Conservation (phyloP, 2,113 vertebrate genomes). For the Poeciliopsis prolifica region DNA sequence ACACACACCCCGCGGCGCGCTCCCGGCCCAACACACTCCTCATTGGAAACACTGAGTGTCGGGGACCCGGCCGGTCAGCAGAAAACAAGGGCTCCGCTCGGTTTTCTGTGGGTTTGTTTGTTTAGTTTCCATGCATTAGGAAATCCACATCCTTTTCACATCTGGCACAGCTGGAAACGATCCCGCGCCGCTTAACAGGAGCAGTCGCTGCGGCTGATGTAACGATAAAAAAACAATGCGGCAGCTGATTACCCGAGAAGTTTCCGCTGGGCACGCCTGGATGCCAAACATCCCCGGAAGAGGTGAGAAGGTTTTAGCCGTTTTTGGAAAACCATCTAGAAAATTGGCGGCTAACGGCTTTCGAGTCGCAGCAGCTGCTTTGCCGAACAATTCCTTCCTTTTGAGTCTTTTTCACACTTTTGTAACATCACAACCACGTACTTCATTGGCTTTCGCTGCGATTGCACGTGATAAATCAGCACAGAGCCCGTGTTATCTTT, state of each 20-base stretch:
- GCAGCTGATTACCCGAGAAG: constrained; percentile 30
- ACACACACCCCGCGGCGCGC: not conserved
- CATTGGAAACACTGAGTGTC: constrained; percentile 36
- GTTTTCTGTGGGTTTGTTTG: constrained; percentile 14
- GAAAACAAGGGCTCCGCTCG: constrained; percentile 16
- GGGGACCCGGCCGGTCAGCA: constrained; percentile 12
- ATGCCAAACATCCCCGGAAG: not conserved
- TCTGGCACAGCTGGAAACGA: constrained; percentile 52
- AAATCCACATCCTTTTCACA: constrained; percentile 3
- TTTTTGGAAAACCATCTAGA: not conserved
- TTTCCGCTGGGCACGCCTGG: constrained; percentile 1
- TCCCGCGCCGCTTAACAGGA: constrained; percentile 15
- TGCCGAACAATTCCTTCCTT: not conserved
- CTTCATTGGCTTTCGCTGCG: not conserved
- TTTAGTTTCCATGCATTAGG: constrained; percentile 10
- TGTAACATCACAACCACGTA: not conserved
- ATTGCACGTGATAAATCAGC: not conserved
- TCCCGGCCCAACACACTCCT: not conserved
- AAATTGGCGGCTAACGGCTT: not conserved
- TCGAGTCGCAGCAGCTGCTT: not conserved
- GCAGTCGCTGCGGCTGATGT: constrained; percentile 7
- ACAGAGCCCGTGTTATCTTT: too few relatives aligned
- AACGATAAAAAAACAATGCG: constrained; percentile 9
- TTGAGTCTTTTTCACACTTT: not conserved
- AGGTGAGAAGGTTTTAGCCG: constrained; percentile 1